Evolutionary conservation across 2,113 vertebrate genomes (phyloP).

Genomic region (Colinus virginianus): DNA sequence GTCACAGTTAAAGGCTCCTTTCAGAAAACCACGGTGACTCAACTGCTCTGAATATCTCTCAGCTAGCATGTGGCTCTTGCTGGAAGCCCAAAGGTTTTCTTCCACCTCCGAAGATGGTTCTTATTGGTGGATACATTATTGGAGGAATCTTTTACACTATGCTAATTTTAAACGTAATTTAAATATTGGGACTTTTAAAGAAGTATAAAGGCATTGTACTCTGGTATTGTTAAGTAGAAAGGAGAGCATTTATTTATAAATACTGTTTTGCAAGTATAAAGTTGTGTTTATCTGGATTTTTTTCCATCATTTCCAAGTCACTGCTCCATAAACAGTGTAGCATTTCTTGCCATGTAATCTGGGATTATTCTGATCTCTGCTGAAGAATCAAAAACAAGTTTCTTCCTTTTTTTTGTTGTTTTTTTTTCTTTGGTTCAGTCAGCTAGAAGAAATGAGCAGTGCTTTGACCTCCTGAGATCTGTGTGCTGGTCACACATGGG

Average conservation of each 20-base stretch:
- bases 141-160: not conserved
- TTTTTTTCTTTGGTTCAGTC: not conserved
- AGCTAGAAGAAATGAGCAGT: not conserved
- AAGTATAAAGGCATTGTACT: not conserved
- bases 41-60: slow-evolving; percentile 35
- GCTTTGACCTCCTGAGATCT: not conserved
- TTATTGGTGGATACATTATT: not conserved
- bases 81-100: slow-evolving; percentile 34
- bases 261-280: not conserved
- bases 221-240: not conserved
- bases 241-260: not conserved
- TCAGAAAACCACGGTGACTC: slow-evolving; percentile 17
- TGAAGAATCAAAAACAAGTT: not conserved
- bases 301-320: not conserved
- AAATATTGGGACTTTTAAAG: not conserved
- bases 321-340: not conserved
- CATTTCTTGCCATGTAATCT: not conserved
- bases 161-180: not conserved
- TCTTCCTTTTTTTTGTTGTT: not conserved
- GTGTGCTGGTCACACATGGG: accelerated
- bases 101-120: not conserved
- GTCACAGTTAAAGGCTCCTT: not conserved
- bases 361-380: not conserved
- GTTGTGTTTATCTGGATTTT: not conserved
- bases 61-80: not conserved